Evolutionary conservation across 2,113 vertebrate genomes (phyloP).

Genomic region (Pluvialis apricaria): DNA sequence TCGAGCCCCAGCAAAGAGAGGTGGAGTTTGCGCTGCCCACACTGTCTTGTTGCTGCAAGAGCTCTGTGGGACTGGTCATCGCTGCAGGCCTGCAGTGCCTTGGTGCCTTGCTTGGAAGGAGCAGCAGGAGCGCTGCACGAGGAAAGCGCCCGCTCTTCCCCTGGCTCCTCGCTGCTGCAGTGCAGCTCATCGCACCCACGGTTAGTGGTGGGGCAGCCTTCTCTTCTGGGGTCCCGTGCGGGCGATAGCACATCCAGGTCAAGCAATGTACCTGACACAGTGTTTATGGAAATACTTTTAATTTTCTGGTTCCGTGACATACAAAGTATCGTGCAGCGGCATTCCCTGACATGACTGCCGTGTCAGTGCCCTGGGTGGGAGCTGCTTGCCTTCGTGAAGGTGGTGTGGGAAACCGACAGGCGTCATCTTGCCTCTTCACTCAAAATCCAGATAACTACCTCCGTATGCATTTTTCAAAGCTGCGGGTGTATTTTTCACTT

Average conservation of each 20-base stretch:
- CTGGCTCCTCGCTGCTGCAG: not conserved
- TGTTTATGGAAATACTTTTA: not conserved
- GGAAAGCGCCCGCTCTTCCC: too few species aligned
- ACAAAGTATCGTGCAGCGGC: accelerated
- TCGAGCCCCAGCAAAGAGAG: too few species aligned
- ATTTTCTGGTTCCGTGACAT: not conserved
- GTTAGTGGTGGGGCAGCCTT: not conserved
- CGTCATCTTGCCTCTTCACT: too few species aligned
- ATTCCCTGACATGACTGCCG: accelerated
- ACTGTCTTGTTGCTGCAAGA: too few species aligned
- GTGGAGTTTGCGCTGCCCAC: too few species aligned
- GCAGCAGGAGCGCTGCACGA: too few species aligned
- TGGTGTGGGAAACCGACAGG: accelerated
- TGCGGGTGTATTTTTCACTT: not conserved
- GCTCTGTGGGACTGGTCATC: too few species aligned
- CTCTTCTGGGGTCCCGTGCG: accelerated
- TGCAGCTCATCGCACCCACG: accelerated
- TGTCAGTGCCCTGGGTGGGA: not conserved
- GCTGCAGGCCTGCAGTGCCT: too few species aligned
- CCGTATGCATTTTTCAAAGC: accelerated
- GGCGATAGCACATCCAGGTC: not conserved
- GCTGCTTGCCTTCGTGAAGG: accelerated
- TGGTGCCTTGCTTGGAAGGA: too few species aligned
- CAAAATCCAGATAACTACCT: not conserved
- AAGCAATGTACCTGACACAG: not conserved